Percentiles rank a stretch among this genome's conserved stretches.
Conservation (phyloP, 2,113 vertebrate genomes). For the Rhadina sibilatrix region DNA sequence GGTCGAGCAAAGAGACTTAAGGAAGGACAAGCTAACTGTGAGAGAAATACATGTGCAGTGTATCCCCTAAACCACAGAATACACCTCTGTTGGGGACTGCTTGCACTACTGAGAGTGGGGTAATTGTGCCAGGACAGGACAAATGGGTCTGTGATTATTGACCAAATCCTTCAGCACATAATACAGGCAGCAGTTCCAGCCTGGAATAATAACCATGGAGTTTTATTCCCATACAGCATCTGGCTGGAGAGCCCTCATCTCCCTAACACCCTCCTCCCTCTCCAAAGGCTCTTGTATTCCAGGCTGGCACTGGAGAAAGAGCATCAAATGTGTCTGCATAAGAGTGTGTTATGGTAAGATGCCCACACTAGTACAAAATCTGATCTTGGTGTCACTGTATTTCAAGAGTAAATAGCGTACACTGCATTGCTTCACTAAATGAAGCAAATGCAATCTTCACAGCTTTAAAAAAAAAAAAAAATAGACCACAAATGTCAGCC, state of each 20-base stretch:
- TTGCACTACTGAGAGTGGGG: neutral
- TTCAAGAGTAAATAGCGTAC: neutral
- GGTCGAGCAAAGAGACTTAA: neutral
- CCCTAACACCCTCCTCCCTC: neutral
- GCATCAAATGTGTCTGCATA: neutral
- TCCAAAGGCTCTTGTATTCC: neutral
- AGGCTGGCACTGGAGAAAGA: neutral
- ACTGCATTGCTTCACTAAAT: neutral
- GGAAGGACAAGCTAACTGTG: neutral
- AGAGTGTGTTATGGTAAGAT: neutral
- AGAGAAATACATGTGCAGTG: neutral
- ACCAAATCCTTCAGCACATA: neutral
- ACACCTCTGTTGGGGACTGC: neutral
- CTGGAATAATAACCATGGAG: neutral
- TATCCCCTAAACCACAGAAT: neutral
- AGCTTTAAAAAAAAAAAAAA: neutral
- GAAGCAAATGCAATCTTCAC: neutral
- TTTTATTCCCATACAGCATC: neutral
- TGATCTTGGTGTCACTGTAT: neutral
- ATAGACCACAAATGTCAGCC: neutral
- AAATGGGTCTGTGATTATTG: neutral
- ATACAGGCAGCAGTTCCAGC: accelerated
- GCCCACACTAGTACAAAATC: neutral
- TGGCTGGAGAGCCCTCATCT: neutral
- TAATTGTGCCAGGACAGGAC: neutral